Conservation (phyloP, 2,113 vertebrate species). For the Spea bombifrons region DNA sequence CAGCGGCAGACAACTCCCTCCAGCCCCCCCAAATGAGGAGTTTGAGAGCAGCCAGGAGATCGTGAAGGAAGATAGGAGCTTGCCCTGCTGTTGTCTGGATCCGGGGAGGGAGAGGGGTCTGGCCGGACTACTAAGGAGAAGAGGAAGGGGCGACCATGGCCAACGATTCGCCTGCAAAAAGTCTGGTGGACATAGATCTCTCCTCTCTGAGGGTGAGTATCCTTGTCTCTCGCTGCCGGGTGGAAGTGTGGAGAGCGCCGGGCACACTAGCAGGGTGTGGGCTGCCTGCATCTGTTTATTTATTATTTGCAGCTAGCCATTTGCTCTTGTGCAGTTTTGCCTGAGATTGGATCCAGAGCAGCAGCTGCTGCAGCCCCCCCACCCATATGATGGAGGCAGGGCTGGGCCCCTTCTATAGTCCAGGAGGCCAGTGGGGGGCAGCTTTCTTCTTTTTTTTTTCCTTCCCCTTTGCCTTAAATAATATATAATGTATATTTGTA, state of each 20-base stretch:
- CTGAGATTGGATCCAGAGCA: slow-evolving; percentile 45
- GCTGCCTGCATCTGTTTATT: neutral
- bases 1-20: slow-evolving; percentile 16
- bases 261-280: slow-evolving; percentile 29
- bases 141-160: slow-evolving; percentile 78
- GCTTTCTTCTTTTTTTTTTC: neutral
- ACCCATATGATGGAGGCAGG: slow-evolving; percentile 32
- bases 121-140: slow-evolving; percentile 2
- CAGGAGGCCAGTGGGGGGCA: slow-evolving; percentile 23
- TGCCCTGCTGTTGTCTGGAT: slow-evolving; percentile 38
- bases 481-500: too few relatives aligned
- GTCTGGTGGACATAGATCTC: slow-evolving; percentile 92
- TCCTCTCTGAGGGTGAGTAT: slow-evolving; percentile 85
- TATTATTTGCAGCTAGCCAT: neutral
- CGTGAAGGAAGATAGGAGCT: slow-evolving; percentile 47
- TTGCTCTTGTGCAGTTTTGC: slow-evolving; percentile 18
- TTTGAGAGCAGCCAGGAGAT: slow-evolving; percentile 47
- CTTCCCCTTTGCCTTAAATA: neutral
- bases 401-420: slow-evolving; percentile 28
- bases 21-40: slow-evolving; percentile 52
- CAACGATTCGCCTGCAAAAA: slow-evolving; percentile 95
- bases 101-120: slow-evolving; percentile 6
- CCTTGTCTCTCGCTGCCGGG: too few relatives aligned
- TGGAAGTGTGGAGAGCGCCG: neutral
- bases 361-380: slow-evolving; percentile 18